These are phyloP conservation scores for Seriola dumerili DNA, from an alignment of 2,113 vertebrate genomes.

Conservation along the genomic window DNA sequence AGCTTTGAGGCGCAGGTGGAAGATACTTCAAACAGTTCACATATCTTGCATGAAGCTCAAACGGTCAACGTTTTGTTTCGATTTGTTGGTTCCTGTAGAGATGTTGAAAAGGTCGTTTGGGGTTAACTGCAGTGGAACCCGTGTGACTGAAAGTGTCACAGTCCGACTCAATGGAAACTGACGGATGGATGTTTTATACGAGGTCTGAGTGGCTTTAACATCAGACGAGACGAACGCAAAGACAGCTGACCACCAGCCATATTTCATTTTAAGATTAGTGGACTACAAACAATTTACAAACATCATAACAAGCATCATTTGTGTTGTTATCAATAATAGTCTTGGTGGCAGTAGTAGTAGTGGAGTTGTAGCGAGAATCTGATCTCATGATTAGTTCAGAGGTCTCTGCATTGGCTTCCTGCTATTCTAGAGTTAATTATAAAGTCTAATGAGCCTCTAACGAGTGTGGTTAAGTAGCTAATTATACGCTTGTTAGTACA, in stretches of 20 bases:
- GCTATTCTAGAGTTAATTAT: not conserved
- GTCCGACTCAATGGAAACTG: conserved; percentile 47
- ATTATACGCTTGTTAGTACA: conserved; percentile 3
- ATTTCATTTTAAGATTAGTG: not conserved
- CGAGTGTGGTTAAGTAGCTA: not conserved
- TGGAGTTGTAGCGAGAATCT: not conserved
- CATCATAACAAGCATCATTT: not conserved
- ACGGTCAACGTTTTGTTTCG: conserved; percentile 61
- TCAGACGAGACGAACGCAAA: conserved; percentile 13
- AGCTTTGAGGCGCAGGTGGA: conserved; percentile 52
- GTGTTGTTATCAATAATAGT: not conserved
- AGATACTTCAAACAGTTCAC: conserved; percentile 61
- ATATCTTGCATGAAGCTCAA: conserved; percentile 42
- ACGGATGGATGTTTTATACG: conserved; percentile 41
- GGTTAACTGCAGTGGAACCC: conserved; percentile 51
- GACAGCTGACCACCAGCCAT: not conserved
- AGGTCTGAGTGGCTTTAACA: conserved; percentile 26
- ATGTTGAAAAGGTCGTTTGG: conserved; percentile 49
- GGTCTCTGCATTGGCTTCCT: not conserved
- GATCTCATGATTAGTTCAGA: not conserved
- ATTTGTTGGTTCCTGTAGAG: conserved; percentile 45
- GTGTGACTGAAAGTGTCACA: conserved; percentile 37
- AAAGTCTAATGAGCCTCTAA: conserved; percentile 11
- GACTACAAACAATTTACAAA: not conserved
- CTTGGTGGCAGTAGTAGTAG: not conserved